Percentiles rank a stretch among this genome's conserved stretches.
phyloP scores from a whole-genome alignment of 30 jellyfish, hydroid and myxozoan genomes.

The Hydractinia echinata region DNA sequence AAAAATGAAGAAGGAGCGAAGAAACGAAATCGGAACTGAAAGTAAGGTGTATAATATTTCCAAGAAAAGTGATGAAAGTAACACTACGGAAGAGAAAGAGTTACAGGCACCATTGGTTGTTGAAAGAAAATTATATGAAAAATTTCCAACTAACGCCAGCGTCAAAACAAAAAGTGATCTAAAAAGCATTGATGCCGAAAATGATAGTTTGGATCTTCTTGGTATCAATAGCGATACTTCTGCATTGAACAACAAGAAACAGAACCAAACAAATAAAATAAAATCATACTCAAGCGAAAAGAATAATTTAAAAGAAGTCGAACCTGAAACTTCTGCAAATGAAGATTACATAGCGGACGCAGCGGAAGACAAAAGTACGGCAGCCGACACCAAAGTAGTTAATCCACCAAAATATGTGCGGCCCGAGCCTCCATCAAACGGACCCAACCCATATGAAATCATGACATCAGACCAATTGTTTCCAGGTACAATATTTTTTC shows the following conservation, averaged over 20 bases:
- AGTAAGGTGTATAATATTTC: neutral
- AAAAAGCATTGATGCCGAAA: too few species aligned
- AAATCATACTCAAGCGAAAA: too few species aligned
- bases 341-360: slow-evolving; percentile 11
- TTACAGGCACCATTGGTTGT: neutral
- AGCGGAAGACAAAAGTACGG: neutral
- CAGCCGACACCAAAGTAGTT: neutral
- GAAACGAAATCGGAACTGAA: neutral
- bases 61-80: neutral
- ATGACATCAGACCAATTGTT: slow-evolving; percentile 69
- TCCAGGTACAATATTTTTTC: slow-evolving; percentile 30
- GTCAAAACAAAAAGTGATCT: too few species aligned
- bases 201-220: too few species aligned
- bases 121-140: neutral
- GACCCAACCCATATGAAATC: slow-evolving; percentile 87
- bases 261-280: too few species aligned
- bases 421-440: slow-evolving; percentile 22
- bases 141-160: too few species aligned
- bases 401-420: neutral
- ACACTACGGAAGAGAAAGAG: too few species aligned
- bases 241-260: too few species aligned
- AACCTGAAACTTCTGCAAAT: neutral
- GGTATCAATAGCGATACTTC: too few species aligned
- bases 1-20: too few species aligned
- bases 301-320: neutral